Evolutionary conservation across 2,888 invertebrate species (phyloP), one percentile per base, ranked within the genome.

Genomic region (Caenorhabditis plicata): DNA sequence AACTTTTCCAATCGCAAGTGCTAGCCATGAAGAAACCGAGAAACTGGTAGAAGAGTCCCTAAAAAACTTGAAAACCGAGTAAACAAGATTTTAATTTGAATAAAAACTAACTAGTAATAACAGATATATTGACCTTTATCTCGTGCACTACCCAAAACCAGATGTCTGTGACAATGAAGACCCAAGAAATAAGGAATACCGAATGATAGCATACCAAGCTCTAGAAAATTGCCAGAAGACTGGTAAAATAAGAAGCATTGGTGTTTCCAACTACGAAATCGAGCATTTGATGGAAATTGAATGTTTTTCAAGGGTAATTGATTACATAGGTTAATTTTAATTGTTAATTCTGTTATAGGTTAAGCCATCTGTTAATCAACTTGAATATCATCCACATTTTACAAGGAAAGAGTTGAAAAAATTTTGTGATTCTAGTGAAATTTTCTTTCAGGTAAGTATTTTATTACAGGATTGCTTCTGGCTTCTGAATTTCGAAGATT

Each of bases 111-210:
- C 26, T 62, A 64, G 26, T 15, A 8, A 36, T 5, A 8, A 3
- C 46, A 74, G 73, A 20, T 77, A 77, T 48, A 47, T 77, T 22
- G 77, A 77, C 43, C 50, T 77, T 62, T 73, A 71, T 11, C 83
- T 91, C 45, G 88, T 91, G 53, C 90, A 91, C 80, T 91, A 90
- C 87, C 91, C 90, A 39, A 89, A 89, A n/a, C 83, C 85, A 22
- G 83, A 85, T 22, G 85, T 86, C 38, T 49, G 63, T 22, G 68
- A 68, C 3, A 66, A 74, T 40, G 68, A 78, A 1, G 76, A 77
- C 87, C 83, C 85, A 9, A 83, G 83, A n/a, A 87, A 87, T 73
- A 71, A 83, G 0, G 82, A 83, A 23, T 88, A 88, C 74, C 83
- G 90, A 13, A 82, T 84, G 33, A 81, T 83, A 42, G 88, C 88